Percentiles rank a stretch among this genome's conserved stretches.
Conservation (phyloP, 1,140 invertebrate species). For the Linepithema humile region DNA sequence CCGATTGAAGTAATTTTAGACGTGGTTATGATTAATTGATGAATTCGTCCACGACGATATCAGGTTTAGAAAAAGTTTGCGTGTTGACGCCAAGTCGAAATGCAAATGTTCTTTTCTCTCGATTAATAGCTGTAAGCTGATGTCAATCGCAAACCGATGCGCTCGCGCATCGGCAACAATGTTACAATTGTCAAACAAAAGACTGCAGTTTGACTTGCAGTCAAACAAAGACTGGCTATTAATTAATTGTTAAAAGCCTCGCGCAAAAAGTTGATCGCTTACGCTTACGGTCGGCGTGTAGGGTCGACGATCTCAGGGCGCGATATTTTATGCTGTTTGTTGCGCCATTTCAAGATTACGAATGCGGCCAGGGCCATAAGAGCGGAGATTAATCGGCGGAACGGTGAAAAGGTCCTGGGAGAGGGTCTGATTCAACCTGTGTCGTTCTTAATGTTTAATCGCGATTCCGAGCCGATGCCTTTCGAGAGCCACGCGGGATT, state of each 20-base stretch:
- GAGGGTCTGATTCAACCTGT: slow-evolving; percentile 41
- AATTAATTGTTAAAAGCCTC: not conserved
- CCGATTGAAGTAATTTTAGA: not conserved
- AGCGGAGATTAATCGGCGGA: slow-evolving; percentile 41
- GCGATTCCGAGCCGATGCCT: slow-evolving; percentile 58
- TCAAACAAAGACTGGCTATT: not conserved
- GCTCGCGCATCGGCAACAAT: not conserved
- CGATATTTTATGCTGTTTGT: slow-evolving; percentile 49
- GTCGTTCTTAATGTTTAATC: slow-evolving; percentile 69
- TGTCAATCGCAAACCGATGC: not conserved
- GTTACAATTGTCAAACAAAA: not conserved
- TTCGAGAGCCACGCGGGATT: slow-evolving; percentile 58
- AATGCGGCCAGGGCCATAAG: not conserved
- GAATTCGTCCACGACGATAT: not conserved
- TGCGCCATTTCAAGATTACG: slow-evolving; percentile 32
- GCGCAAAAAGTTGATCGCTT: slow-evolving; percentile 26
- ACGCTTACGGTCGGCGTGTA: not conserved
- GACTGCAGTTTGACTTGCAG: too few species aligned
- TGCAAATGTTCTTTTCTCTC: not conserved
- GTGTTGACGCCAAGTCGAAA: not conserved
- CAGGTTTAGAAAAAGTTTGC: not conserved
- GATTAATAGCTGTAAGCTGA: not conserved
- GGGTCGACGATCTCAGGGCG: slow-evolving; percentile 17
- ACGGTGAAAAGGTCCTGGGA: slow-evolving; percentile 43
- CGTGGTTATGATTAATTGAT: not conserved